phyloP scores from a whole-genome alignment of 2,797 vertebrate genomes.

The Gymnoscopelus microlampas region DNA sequence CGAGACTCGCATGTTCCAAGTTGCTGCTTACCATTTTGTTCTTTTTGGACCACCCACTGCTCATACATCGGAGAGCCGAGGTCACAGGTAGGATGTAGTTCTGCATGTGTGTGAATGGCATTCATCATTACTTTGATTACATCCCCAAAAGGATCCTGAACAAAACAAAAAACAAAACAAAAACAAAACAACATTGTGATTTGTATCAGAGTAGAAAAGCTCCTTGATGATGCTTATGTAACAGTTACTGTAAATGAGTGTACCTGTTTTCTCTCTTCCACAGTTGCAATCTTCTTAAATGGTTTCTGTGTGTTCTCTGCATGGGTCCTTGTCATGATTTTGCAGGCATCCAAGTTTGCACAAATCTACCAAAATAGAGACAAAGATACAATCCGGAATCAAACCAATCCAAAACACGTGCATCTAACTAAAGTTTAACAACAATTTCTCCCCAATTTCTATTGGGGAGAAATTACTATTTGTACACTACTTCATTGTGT shows the following conservation, averaged over 20 bases:
- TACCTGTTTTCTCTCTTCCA: conserved; percentile 87
- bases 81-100: conserved; percentile 82
- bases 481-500: not conserved
- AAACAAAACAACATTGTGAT: no score
- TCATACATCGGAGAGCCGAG: conserved; percentile 94
- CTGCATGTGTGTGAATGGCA: conserved; percentile 86
- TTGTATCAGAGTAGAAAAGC: no score
- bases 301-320: conserved; percentile 83
- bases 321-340: conserved; percentile 87
- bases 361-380: conserved; percentile 87
- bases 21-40: conserved; percentile 83
- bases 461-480: not conserved
- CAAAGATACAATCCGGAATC: not conserved
- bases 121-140: conserved; percentile 91
- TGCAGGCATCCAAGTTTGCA: conserved; percentile 91
- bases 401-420: conserved; percentile 19
- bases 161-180: not conserved
- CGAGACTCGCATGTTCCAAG: no score
- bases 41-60: conserved; percentile 91
- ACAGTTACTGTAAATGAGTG: not conserved
- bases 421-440: not conserved
- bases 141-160: conserved; percentile 94
- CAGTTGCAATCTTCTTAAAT: conserved; percentile 81
- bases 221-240: no score
- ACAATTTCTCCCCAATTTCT: not conserved